Percentiles rank a stretch among this genome's conserved stretches.
Evolutionary conservation across 2,113 vertebrate species (phyloP).

Genomic region (Gobiocypris rarus): DNA sequence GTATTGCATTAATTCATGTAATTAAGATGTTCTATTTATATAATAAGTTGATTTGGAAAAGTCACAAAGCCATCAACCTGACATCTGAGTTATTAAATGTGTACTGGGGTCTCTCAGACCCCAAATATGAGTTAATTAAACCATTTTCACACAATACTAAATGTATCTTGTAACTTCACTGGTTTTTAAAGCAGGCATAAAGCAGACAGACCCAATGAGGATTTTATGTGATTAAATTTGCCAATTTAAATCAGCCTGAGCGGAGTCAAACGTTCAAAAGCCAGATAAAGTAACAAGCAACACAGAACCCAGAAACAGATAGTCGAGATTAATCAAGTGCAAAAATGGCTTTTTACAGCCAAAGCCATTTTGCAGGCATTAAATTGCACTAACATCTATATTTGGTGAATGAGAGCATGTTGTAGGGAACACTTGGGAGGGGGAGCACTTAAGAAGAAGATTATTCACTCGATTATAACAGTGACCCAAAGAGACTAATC

Average conservation of each 20-base stretch:
- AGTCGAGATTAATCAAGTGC: slow-evolving; percentile 4
- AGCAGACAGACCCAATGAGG: background rate
- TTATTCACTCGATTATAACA: slow-evolving; percentile 27
- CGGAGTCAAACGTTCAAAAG: background rate
- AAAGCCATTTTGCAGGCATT: slow-evolving; percentile 38
- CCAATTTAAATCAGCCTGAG: background rate
- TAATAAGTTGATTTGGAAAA: background rate
- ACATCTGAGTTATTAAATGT: background rate
- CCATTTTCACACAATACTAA: background rate
- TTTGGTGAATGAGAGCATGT: background rate
- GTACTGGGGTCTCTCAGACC: background rate
- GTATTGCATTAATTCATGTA: background rate
- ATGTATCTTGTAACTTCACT: background rate
- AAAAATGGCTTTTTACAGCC: slow-evolving; percentile 26
- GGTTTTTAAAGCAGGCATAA: background rate
- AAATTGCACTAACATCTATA: slow-evolving; percentile 20
- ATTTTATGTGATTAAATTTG: slow-evolving; percentile 13
- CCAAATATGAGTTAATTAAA: background rate
- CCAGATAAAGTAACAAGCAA: background rate
- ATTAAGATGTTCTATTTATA: background rate
- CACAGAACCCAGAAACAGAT: slow-evolving; percentile 21
- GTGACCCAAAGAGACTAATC: slow-evolving; percentile 28
- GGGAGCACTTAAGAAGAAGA: slow-evolving; percentile 26
- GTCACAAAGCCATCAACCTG: background rate
- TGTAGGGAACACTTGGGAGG: background rate